Base-by-base conservation (phyloP, 2,113 vertebrate genomes). In the Lampris incognitus region DNA sequence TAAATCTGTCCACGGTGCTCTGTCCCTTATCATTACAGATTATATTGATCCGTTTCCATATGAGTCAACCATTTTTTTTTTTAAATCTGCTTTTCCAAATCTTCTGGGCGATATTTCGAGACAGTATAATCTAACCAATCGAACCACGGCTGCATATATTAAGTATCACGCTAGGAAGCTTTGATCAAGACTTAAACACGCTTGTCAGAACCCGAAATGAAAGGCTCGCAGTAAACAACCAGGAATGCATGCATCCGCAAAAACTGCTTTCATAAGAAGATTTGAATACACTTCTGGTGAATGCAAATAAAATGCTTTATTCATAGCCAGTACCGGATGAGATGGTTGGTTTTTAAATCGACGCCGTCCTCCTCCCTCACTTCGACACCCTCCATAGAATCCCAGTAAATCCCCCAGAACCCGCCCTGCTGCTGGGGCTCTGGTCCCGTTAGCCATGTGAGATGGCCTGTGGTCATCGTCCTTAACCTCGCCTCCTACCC, bases 391-490 rank as follows among this genome's bases (percentile, higher is more conserved):
- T 69, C 54, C 40, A 37, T 9, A 76, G 60, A 69, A 78, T 68
- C 42, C 59, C 42, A 69, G 56, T 76, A 84, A 87, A 89, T 88
- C 81, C 79, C 69, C 48, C 58, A 58, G 9, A 9, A 72, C 60
- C 51, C 1, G 57, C 61, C 59, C 66, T 4, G 4, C 74, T 69
- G 65, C 71, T 58, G 76, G 81, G 84, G 89, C 89, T 88, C 88
- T 86, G 71, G 71, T 83, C 79, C 84, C 81, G 87, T 90, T 87
- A 91, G 64, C 61, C 5, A 8, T 9, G 50, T 72, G 69, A 85
- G 82, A 89, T 82, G 65, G 69, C 62, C 81, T 72, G 66, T 70
- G 76, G 71, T 75, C 72, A 38, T 66, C n/a, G 36, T 66, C 63
- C 50, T 66, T 38, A 51, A 44, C 13, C 58, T 69, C 82, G 46